Evolutionary conservation across 1,140 invertebrate genomes (phyloP), one percentile per base, ranked within the genome.

Genomic region (Agrypnia vestita): DNA sequence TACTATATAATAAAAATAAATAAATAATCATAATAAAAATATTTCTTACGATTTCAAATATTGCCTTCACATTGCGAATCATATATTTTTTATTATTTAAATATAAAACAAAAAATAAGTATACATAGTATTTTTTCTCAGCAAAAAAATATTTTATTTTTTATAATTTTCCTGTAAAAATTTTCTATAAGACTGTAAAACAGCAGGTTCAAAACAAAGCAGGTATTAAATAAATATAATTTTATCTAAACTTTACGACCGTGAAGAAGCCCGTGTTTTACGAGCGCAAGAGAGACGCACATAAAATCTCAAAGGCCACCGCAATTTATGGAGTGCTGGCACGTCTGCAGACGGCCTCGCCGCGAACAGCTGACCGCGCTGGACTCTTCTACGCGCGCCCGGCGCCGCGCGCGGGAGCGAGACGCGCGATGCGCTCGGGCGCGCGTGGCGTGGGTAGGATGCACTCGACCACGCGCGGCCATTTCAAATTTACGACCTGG

Each of bases 401-500:
- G 73, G 80, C 59, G 89, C 86, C 85, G 86, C 85, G 84, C 87
- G 88, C 87, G 87, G 89, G 88, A 90, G 87, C 88, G 89, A 89
- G 89, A 90, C 86, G 87, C 87, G 86, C 86, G 87, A 89, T 87
- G 87, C 87, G 86, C 84, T 85, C 85, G 87, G 85, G 85, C 85
- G 80, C 87, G 82, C 82, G 86, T 85, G 81, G 82, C 84, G 85
- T 85, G 84, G 87, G 85, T 86, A 85, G 85, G 86, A 86, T 88
- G 86, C 88, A 87, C 69, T 88, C 88, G 88, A 86, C 88, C 88
- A 89, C 88, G 89, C 89, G 88, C 89, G 88, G 89, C 89, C 88
- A 89, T 90, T 90, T 90, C 89, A 85, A 87, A 90, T 90, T 90
- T 90, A 90, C 88, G 88, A 90, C 86, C 89, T 90, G 89, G 89